Percentiles rank a stretch among this genome's conserved stretches.
These are phyloP conservation scores for Malurus elegans DNA, from an alignment of 2,113 vertebrate genomes.

Conservation along the genomic window DNA sequence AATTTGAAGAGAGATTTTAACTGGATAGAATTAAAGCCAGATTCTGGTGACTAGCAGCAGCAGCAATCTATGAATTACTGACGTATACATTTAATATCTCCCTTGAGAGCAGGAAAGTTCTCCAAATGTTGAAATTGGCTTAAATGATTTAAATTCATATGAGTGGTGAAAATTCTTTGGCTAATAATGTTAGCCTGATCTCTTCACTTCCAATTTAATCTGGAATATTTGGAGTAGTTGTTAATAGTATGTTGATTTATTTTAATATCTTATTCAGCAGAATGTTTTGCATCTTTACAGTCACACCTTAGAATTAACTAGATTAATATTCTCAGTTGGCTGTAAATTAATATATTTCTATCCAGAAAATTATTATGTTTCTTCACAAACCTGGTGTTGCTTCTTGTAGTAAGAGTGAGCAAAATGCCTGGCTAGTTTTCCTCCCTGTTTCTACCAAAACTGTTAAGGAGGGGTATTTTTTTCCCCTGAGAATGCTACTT, in stretches of 20 bases:
- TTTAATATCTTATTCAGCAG: neutral
- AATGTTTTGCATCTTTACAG: neutral
- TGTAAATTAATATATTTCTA: neutral
- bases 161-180: constrained; percentile 58
- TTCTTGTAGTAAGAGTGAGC: neutral
- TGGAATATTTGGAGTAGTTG: constrained; percentile 21
- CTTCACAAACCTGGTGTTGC: neutral
- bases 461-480: neutral
- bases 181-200: constrained; percentile 29
- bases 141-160: constrained; percentile 49
- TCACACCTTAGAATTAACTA: neutral
- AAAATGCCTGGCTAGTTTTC: neutral
- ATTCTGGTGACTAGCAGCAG: constrained; percentile 35
- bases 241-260: neutral
- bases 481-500: neutral
- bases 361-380: neutral
- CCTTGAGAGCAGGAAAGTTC: constrained; percentile 32
- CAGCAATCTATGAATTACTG: constrained; percentile 45
- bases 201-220: constrained; percentile 29
- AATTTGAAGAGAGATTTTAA: constrained; percentile 20
- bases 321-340: neutral
- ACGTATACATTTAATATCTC: neutral
- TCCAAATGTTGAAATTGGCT: constrained; percentile 59
- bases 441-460: neutral
- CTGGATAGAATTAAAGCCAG: constrained; percentile 16